Percentiles rank a stretch among this genome's conserved stretches.
Evolutionary conservation across 2,888 invertebrate genomes (phyloP).

Genomic region (Brachyptera putata): DNA sequence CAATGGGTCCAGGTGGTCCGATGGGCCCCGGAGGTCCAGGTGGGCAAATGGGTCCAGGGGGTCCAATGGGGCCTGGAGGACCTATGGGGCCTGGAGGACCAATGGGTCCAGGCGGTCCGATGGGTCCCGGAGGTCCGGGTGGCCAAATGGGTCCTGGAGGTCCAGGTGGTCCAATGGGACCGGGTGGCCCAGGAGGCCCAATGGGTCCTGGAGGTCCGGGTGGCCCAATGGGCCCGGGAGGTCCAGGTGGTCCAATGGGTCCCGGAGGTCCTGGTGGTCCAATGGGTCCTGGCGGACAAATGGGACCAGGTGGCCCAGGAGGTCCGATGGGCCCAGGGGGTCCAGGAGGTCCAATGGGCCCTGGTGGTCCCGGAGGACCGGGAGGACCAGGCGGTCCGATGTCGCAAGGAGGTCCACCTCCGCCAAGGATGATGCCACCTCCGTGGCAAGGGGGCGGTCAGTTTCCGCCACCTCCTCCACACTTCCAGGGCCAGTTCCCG

Average conservation of each 20-base stretch:
- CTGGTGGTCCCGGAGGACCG: not conserved
- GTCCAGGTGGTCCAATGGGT: not conserved
- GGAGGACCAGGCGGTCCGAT: not conserved
- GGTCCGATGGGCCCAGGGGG: not conserved
- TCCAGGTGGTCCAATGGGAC: not conserved
- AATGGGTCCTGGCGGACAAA: not conserved
- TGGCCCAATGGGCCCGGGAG: constrained; percentile 7
- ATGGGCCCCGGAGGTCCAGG: not conserved
- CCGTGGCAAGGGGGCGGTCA: constrained; percentile 38
- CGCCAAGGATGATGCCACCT: constrained; percentile 35
- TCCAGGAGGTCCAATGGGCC: not conserved
- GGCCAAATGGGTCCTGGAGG: not conserved
- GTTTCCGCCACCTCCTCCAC: constrained; percentile 42
- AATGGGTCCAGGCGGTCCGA: not conserved
- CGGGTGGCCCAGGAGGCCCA: not conserved
- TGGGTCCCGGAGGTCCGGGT: not conserved
- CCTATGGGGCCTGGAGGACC: constrained; percentile 7
- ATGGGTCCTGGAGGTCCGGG: constrained; percentile 9
- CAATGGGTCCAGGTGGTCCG: not conserved
- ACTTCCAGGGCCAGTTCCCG: constrained; percentile 32
- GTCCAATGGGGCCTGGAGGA: constrained; percentile 13
- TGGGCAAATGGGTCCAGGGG: constrained; percentile 18
- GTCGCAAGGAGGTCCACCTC: constrained; percentile 26
- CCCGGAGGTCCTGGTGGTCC: not conserved
- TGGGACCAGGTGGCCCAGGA: not conserved